Evolutionary conservation across 2,888 invertebrate species (phyloP), one percentile per base, ranked within the genome.

Genomic region (Busseola fusca): DNA sequence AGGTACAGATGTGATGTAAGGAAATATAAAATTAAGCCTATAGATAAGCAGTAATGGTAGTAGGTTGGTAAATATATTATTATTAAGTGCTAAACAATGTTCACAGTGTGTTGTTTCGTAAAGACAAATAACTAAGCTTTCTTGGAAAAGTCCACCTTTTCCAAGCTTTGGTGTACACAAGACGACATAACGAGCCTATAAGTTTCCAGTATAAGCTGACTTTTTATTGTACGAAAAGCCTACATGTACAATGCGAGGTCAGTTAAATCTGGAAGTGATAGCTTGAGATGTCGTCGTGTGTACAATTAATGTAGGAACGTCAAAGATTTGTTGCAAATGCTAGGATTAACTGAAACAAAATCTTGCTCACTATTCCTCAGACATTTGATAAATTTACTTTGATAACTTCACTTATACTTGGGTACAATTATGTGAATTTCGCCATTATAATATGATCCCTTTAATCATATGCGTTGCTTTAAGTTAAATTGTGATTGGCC

Each of bases 41-140:
- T 50, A 12, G n/a, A 50, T 52, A n/a, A 52, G n/a, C 12, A 10
- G 50, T 50, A 52, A 12, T 6, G 3, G 6, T 34, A 34, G 25
- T 14, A 14, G 14, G 50, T n/a, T 10, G 9, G 16, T 37, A 50
- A 68, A 52, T 52, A 52, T 52, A 69, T 34, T 71, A 54, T 54
- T 54, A 54, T 70, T 21, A 54, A 25, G 27, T 42, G 18, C 30
- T 14, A 25, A 52, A 25, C 18, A n/a, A 42, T 40, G 14, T 10
- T 52, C 21, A 2, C n/a, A 2, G 18, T 0, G 4, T 16, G 4
- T 40, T 40, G 3, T 16, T 74, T 34, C 21, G 50, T 21, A 30
- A 21, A 34, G 21, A 25, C 16, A 25, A 48, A 40, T 16, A 40
- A 50, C 21, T 42, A 3, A 40, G 48, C 16, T 42, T 21, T 18